These are phyloP conservation scores for Ommatoiulus sabulosus DNA, from an alignment of 2,888 invertebrate genomes.

Conservation along the genomic window DNA sequence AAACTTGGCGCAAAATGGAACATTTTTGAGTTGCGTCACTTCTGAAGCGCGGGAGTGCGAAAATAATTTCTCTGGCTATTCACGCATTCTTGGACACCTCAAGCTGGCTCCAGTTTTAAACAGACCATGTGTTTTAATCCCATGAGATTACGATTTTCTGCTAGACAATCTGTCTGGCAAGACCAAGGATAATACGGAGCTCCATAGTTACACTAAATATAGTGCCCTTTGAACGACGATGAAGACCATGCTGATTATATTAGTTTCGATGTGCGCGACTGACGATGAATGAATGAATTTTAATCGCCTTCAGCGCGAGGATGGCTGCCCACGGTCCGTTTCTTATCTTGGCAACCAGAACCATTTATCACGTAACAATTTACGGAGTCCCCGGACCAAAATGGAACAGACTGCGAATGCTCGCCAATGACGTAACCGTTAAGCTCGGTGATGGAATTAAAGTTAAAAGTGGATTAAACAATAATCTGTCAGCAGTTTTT, in stretches of 20 bases:
- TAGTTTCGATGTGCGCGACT: background rate
- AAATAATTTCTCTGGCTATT: no score
- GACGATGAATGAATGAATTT: constrained; percentile 22
- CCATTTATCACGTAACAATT: background rate
- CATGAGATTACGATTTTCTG: background rate
- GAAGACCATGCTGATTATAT: background rate
- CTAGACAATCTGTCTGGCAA: background rate
- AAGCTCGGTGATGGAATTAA: constrained; percentile 31
- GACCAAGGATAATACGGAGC: background rate
- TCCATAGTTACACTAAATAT: background rate
- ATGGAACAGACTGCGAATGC: background rate
- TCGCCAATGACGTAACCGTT: background rate
- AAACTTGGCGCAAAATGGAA: no score
- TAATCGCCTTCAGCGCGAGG: background rate
- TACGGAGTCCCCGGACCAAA: background rate
- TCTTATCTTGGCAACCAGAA: constrained; percentile 32
- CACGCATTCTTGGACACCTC: no score
- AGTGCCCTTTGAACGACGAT: background rate
- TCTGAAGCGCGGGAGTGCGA: no score
- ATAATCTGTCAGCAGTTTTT: constrained; percentile 42
- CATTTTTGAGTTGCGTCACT: no score
- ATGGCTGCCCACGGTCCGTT: background rate
- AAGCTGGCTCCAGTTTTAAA: no score
- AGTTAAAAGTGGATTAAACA: constrained; percentile 36
- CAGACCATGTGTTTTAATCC: background rate